These are phyloP conservation scores for Leptodirus hochenwartii DNA, from an alignment of 2,888 invertebrate species.

Conservation along the genomic window DNA sequence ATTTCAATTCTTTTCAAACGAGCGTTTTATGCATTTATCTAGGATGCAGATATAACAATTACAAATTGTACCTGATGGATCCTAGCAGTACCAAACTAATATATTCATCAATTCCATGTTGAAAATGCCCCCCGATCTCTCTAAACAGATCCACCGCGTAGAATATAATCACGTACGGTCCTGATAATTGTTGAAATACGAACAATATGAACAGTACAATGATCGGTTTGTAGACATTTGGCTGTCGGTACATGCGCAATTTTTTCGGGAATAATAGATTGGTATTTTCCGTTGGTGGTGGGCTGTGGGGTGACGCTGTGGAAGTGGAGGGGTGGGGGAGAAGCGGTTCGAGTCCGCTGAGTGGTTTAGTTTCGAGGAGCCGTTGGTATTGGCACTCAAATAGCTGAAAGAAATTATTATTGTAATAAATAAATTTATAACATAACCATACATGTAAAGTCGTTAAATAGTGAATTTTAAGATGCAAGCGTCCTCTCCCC, in stretches of 20 bases:
- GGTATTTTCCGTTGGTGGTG: conserved; percentile 1
- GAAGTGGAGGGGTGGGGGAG: no score
- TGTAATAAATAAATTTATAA: no score
- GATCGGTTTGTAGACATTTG: conserved; percentile 32
- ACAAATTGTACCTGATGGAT: no score
- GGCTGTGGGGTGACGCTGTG: not conserved
- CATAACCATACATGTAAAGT: no score
- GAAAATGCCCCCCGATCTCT: conserved; percentile 27
- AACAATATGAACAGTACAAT: conserved; percentile 29
- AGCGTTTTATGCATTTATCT: no score
- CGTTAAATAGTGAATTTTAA: no score
- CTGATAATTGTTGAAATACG: conserved; percentile 35
- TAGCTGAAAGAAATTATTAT: no score
- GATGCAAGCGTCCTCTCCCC: no score
- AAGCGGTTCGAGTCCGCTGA: no score
- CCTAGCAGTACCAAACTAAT: conserved; percentile 31
- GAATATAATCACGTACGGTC: conserved; percentile 37
- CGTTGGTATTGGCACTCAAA: no score
- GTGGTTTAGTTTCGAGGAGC: conserved; percentile 1
- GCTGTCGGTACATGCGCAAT: conserved; percentile 18
- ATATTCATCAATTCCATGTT: conserved; percentile 27
- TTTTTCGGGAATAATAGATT: conserved; percentile 14
- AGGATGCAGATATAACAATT: no score
- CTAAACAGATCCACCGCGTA: conserved; percentile 35
- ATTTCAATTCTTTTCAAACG: no score